Percentiles rank a stretch among this genome's conserved stretches.
phyloP scores from a whole-genome alignment of 2,888 invertebrate species.

The Empis stercorea region DNA sequence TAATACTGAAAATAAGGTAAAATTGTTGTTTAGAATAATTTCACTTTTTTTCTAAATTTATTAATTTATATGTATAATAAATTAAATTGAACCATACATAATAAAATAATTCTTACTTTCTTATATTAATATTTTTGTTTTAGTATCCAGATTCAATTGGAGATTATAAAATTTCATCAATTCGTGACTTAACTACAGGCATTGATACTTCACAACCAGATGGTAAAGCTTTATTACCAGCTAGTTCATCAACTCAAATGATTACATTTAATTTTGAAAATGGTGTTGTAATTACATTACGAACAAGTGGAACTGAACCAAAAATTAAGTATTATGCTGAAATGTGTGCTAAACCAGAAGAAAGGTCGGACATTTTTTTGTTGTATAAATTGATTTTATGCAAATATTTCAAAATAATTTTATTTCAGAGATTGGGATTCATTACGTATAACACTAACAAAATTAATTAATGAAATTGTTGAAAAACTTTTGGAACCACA shows the following conservation, averaged over 20 bases:
- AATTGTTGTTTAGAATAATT: not conserved
- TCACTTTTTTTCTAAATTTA: too few relatives aligned
- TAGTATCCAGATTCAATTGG: slow-evolving; percentile 58
- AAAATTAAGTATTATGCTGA: slow-evolving; percentile 99
- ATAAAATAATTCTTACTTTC: too few relatives aligned
- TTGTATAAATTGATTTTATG: too few relatives aligned
- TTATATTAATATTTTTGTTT: not conserved
- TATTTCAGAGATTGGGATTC: slow-evolving; percentile 52
- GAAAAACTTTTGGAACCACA: slow-evolving; percentile 71
- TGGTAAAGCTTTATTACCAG: slow-evolving; percentile 55
- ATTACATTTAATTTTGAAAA: slow-evolving; percentile 83
- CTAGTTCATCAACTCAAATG: slow-evolving; percentile 68
- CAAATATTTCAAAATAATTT: too few relatives aligned
- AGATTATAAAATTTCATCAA: slow-evolving; percentile 49
- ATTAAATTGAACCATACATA: too few relatives aligned
- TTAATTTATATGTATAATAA: too few relatives aligned
- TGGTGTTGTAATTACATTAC: slow-evolving; percentile 73
- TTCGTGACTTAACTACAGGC: slow-evolving; percentile 81
- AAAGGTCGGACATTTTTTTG: too few relatives aligned
- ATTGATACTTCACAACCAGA: slow-evolving; percentile 56
- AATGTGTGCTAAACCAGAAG: slow-evolving; percentile 54
- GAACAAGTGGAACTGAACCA: slow-evolving; percentile 97
- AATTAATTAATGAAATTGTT: slow-evolving; percentile 66
- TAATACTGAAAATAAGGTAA: slow-evolving; percentile 13
- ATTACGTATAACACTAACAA: slow-evolving; percentile 47